Evolutionary conservation across 2,888 invertebrate genomes (phyloP).

Genomic region (Nebria salina): DNA sequence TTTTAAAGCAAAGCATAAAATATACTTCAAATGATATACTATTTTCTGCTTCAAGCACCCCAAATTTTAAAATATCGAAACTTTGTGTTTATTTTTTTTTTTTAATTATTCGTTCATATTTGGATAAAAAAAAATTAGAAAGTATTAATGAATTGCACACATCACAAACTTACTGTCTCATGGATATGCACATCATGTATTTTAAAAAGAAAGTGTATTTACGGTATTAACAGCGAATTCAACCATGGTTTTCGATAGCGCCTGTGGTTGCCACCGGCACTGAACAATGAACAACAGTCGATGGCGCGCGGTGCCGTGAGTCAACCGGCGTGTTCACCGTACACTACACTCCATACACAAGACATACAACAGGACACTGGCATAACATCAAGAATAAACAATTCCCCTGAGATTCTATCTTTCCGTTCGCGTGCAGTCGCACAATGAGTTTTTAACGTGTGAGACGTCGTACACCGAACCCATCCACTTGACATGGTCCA

Average conservation of each 20-base stretch:
- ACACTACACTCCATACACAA: neutral
- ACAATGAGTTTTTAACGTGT: conserved; percentile 38
- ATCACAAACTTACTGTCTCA: neutral
- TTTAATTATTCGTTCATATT: neutral
- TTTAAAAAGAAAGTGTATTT: conserved; percentile 49
- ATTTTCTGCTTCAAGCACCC: neutral
- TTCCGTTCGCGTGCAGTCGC: conserved; percentile 47
- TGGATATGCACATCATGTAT: neutral
- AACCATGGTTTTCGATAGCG: conserved; percentile 52
- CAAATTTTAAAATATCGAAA: neutral
- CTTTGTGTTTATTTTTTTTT: neutral
- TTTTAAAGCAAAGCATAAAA: neutral
- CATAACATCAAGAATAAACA: conserved; percentile 47
- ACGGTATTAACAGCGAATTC: conserved; percentile 59
- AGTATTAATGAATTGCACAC: neutral
- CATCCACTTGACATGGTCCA: conserved; percentile 33
- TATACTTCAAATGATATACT: neutral
- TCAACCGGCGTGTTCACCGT: conserved; percentile 5
- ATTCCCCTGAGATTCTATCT: conserved; percentile 49
- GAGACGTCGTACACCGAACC: conserved; percentile 24
- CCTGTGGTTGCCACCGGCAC: conserved; percentile 5
- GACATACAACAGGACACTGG: conserved; percentile 39
- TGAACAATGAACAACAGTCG: conserved; percentile 12
- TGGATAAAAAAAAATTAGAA: neutral
- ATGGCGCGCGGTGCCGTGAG: conserved; percentile 23